These are phyloP conservation scores for Chromoteleia sp. DNA, from an alignment of 2,888 invertebrate species.

Conservation along the genomic window DNA sequence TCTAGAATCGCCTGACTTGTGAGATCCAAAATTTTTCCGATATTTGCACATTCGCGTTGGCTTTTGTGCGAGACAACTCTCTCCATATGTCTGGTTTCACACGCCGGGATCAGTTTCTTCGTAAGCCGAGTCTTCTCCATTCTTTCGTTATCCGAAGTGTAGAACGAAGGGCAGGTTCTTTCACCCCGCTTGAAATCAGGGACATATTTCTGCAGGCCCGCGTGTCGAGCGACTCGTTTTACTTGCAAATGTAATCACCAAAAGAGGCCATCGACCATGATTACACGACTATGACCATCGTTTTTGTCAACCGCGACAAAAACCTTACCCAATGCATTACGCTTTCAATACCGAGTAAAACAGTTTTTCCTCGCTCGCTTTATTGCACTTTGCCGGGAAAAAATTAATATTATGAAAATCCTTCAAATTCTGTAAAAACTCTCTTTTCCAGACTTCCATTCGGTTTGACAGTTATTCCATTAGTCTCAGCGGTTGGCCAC, in stretches of 20 bases:
- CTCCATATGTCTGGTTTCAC: constrained; percentile 19
- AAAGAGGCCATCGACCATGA: constrained; percentile 77
- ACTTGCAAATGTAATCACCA: constrained; percentile 83
- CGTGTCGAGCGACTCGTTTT: constrained; percentile 78
- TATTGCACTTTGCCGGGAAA: neutral
- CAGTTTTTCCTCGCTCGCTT: neutral
- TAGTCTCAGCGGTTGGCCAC: no score
- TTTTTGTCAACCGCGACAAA: constrained; percentile 51
- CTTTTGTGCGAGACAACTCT: constrained; percentile 12
- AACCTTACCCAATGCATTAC: constrained; percentile 31
- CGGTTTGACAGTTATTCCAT: no score
- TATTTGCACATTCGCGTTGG: constrained; percentile 25
- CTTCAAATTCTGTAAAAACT: no score
- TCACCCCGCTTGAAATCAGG: constrained; percentile 65
- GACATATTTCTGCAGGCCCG: constrained; percentile 68
- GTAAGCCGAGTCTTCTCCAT: constrained; percentile 42
- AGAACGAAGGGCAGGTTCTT: constrained; percentile 34
- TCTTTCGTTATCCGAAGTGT: constrained; percentile 47
- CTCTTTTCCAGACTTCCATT: no score
- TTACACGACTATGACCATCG: constrained; percentile 68
- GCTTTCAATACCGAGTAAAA: constrained; percentile 17
- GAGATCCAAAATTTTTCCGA: constrained; percentile 9
- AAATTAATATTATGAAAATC: no score
- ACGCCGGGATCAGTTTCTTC: constrained; percentile 18
- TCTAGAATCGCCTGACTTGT: neutral